phyloP scores from a whole-genome alignment of 2,797 vertebrate species.

The Oceanodroma leucorhoa region DNA sequence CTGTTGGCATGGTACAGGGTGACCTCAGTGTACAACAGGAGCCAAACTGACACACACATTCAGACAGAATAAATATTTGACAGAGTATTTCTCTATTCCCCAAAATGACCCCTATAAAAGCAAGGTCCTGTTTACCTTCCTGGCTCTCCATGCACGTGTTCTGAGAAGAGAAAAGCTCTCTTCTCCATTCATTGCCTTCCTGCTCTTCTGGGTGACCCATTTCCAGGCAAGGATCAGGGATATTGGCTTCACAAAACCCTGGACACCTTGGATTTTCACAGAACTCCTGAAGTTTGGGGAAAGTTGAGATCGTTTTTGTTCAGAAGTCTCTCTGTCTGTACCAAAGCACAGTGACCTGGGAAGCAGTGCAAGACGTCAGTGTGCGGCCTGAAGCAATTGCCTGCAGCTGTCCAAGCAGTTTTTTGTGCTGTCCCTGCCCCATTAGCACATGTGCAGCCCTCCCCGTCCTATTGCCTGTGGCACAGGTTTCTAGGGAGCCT shows the following conservation, averaged over 20 bases:
- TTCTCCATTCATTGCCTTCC: background rate
- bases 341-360: background rate
- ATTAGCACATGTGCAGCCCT: background rate
- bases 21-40: conserved; percentile 9
- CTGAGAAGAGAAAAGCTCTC: background rate
- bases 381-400: background rate
- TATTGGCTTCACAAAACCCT: background rate
- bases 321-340: background rate
- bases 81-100: conserved; percentile 32
- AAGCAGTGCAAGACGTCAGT: background rate
- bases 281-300: background rate
- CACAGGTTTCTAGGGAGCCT: background rate
- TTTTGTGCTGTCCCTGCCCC: background rate
- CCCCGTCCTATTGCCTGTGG: background rate
- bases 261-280: background rate
- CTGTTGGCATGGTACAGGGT: background rate
- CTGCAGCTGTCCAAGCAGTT: background rate
- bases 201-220: background rate
- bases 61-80: conserved; percentile 61
- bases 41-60: background rate
- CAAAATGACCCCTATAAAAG: conserved; percentile 39
- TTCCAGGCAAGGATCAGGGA: conserved; percentile 20
- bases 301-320: background rate
- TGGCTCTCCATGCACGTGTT: background rate
- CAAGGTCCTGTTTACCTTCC: conserved; percentile 52